Conservation (phyloP, 2,797 vertebrate genomes). For the Lacerta agilis region DNA sequence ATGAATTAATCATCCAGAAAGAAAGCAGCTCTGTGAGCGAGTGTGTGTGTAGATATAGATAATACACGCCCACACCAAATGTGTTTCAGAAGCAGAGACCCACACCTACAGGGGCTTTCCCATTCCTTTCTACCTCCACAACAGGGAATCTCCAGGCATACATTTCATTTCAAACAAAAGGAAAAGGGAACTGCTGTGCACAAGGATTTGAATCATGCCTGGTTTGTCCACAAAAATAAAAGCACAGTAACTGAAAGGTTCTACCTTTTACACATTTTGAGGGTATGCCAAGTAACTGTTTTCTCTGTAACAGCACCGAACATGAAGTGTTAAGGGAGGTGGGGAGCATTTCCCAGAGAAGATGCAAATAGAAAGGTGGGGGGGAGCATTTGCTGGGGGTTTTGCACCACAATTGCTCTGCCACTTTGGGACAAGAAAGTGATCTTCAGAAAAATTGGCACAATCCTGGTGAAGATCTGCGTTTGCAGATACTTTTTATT, state of each 20-base stretch:
- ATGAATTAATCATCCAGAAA: background rate
- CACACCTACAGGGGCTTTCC: background rate
- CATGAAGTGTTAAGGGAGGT: background rate
- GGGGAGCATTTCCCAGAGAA: background rate
- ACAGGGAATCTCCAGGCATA: background rate
- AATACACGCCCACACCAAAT: background rate
- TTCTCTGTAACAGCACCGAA: background rate
- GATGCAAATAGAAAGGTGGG: background rate
- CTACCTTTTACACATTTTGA: background rate
- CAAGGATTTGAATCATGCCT: background rate
- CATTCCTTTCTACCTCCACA: background rate
- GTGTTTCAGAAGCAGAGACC: background rate
- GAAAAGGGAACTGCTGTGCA: background rate
- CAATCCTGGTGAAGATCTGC: too few species aligned
- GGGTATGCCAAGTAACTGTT: background rate
- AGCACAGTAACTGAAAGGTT: background rate
- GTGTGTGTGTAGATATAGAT: background rate
- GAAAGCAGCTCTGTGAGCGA: background rate
- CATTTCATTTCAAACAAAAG: background rate
- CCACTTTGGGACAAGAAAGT: background rate
- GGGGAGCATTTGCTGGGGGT: background rate
- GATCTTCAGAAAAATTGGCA: background rate
- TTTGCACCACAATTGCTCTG: background rate
- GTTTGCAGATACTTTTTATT: too few species aligned
- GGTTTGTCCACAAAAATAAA: background rate